phyloP scores from a whole-genome alignment of 2,113 vertebrate species.

The Toxotes chatareus region DNA sequence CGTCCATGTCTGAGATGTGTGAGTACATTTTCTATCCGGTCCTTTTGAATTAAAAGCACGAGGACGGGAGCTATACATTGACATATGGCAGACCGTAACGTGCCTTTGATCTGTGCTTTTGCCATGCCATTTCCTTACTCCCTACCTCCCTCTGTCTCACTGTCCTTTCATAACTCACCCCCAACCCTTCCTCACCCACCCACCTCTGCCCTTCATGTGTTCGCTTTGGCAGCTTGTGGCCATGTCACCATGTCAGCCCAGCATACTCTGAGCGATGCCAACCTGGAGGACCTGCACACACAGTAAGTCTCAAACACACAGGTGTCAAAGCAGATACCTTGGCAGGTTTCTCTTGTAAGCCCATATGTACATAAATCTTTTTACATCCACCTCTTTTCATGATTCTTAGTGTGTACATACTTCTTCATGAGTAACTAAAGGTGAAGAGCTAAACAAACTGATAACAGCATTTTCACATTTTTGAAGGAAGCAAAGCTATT shows the following conservation, averaged over 20 bases:
- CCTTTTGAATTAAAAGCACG: conserved; percentile 50
- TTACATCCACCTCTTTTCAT: neutral
- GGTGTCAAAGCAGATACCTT: conserved; percentile 25
- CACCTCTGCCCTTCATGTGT: conserved; percentile 22
- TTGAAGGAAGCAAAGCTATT: neutral
- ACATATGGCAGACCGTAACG: conserved; percentile 20
- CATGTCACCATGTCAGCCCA: conserved; percentile 56
- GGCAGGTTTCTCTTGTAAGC: neutral
- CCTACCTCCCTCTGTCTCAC: conserved; percentile 1
- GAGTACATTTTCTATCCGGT: conserved; percentile 57
- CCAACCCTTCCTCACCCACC: neutral
- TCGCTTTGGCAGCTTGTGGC: conserved; percentile 58
- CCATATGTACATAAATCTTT: neutral
- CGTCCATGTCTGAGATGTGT: conserved; percentile 75
- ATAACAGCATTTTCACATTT: neutral
- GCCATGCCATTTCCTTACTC: conserved; percentile 13
- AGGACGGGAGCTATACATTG: conserved; percentile 19
- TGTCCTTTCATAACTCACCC: conserved; percentile 6
- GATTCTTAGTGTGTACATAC: neutral
- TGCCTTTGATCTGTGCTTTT: conserved; percentile 53
- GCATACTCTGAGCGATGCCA: conserved; percentile 64
- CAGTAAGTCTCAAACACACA: conserved; percentile 74
- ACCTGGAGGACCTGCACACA: conserved; percentile 72
- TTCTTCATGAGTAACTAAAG: neutral
- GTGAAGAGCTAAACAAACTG: neutral